Evolutionary conservation across 2,888 invertebrate genomes (phyloP), one percentile per base, ranked within the genome.

Genomic region (Amiota communis): DNA sequence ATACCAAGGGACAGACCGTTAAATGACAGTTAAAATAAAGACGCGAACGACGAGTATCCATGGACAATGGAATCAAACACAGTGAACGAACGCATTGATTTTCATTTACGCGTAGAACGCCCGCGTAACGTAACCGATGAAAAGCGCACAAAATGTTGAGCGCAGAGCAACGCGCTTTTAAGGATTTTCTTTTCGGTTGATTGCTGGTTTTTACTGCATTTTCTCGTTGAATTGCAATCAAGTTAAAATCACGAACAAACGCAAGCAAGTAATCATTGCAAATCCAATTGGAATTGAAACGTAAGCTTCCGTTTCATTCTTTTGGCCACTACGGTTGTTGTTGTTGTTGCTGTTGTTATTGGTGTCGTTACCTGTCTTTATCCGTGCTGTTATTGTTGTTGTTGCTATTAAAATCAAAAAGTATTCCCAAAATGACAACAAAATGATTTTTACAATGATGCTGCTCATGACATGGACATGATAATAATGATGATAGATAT

Each of bases 281-380:
- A 67, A 49, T 67, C 67, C 67, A 47, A 47, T 20, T 67, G 67
- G 49, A n/a, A 65, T 65, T 59, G 59, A 59, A 20, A n/a, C 63
- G 63, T 23, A 23, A 63, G 12, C 63, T 11, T 11, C 59, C 59
- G 17, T 17, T 11, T 11, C 59, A 17, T 17, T 17, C 10, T 15
- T 11, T 15, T 59, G 11, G 17, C 2, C 59, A 59, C 13, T 11
- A n/a, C 59, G 13, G 13, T 15, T 17, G 6, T 59, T 11, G n/a
- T 15, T 53, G 53, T 12, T 36, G 17, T 2, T 17, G 17, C 13
- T 11, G 15, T 17, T 13, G n/a, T 17, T 17, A 59, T 59, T 11
- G 46, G 12, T 11, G 11, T 59, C 20, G 20, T 59, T 59, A 59
- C 20, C 59, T 59, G 59, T 20, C 20, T 15, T 12, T 20, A 20